These are phyloP conservation scores for Acrobasis consociella DNA, from an alignment of 2,888 invertebrate species.

Conservation along the genomic window DNA sequence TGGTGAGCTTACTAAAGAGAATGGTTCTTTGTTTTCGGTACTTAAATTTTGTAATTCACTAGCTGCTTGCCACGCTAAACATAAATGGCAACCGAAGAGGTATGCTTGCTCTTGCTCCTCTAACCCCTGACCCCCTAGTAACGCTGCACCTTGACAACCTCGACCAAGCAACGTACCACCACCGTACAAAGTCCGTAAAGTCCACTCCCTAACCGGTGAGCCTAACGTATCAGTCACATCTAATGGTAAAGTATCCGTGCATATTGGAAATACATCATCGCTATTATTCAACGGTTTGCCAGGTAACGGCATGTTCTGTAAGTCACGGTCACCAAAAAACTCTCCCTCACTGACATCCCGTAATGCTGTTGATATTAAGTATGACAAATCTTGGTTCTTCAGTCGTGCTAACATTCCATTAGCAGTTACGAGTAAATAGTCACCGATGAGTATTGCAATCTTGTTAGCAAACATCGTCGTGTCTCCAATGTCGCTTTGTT, in stretches of 20 bases:
- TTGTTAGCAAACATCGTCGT: constrained; percentile 94
- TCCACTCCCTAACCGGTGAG: constrained; percentile 87
- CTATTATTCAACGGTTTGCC: constrained; percentile 74
- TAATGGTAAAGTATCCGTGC: constrained; percentile 64
- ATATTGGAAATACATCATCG: constrained; percentile 54
- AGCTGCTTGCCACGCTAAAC: constrained; percentile 90
- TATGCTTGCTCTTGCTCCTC: constrained; percentile 88
- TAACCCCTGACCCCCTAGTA: constrained; percentile 86
- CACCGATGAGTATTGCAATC: constrained; percentile 92
- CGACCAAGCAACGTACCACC: constrained; percentile 87
- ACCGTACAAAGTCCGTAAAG: constrained; percentile 86
- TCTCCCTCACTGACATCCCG: constrained; percentile 92
- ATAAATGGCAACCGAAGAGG: constrained; percentile 90
- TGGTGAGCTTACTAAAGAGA: constrained; percentile 90
- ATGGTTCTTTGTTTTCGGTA: constrained; percentile 83
- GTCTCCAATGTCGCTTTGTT: constrained; percentile 79
- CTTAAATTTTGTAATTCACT: constrained; percentile 65
- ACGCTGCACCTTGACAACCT: constrained; percentile 91
- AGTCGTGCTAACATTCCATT: constrained; percentile 90
- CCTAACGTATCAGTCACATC: constrained; percentile 69
- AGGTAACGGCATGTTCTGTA: constrained; percentile 88
- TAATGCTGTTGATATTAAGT: constrained; percentile 90
- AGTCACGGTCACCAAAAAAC: constrained; percentile 88
- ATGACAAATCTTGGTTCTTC: constrained; percentile 87
- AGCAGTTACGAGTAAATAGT: constrained; percentile 92